phyloP scores from a whole-genome alignment of 2,113 vertebrate species.

The Merops nubicus region DNA sequence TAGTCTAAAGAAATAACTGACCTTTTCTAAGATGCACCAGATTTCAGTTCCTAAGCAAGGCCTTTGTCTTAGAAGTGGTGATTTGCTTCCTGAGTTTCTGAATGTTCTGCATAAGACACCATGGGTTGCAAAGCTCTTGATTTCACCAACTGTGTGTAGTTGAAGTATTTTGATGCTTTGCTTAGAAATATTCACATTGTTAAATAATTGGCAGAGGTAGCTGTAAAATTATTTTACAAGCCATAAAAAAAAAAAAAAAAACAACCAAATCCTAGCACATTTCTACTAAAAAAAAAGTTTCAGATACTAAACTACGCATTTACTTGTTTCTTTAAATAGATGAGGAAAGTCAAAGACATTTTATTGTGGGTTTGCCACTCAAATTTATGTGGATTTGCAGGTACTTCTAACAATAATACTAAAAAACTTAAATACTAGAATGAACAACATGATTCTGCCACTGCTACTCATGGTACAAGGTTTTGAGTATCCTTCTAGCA shows the following conservation, averaged over 20 bases:
- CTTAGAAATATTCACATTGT: neutral
- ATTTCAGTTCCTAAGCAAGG: neutral
- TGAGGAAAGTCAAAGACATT: neutral
- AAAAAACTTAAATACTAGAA: neutral
- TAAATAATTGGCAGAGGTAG: neutral
- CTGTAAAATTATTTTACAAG: neutral
- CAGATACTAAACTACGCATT: neutral
- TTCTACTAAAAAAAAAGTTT: neutral
- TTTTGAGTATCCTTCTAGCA: neutral
- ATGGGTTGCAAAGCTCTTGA: neutral
- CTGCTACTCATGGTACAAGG: neutral
- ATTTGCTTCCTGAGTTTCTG: neutral
- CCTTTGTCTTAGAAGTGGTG: neutral
- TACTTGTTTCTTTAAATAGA: neutral
- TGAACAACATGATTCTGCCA: neutral
- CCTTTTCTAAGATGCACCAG: neutral
- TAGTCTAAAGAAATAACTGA: neutral
- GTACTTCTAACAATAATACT: neutral
- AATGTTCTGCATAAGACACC: neutral
- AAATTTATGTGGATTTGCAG: neutral
- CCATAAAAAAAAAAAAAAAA: accelerated
- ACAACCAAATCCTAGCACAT: neutral
- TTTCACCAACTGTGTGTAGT: neutral
- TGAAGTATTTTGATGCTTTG: neutral
- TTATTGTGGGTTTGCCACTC: neutral